These are phyloP conservation scores for Octodonta nipae DNA, from an alignment of 2,888 invertebrate species.

Conservation along the genomic window DNA sequence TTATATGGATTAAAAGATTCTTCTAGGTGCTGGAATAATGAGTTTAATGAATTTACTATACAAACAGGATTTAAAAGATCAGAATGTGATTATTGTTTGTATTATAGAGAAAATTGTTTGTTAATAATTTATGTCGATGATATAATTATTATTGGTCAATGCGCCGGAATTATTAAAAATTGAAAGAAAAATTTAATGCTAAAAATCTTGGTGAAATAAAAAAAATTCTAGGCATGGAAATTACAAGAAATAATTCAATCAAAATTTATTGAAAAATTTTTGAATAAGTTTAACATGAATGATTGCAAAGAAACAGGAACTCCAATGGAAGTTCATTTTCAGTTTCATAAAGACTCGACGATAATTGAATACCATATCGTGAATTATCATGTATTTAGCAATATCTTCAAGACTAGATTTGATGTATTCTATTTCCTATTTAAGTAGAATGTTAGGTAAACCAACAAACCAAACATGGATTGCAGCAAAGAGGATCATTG, in stretches of 20 bases:
- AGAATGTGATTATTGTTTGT: conserved; percentile 11
- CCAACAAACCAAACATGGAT: no score
- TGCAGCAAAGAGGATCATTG: no score
- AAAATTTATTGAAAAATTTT: conserved; percentile 8
- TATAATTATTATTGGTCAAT: conserved; percentile 8
- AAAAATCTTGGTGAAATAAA: conserved; percentile 9
- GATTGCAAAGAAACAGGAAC: conserved; percentile 7
- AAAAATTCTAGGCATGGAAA: conserved; percentile 11
- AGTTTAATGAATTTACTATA: not conserved
- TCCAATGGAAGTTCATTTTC: conserved; percentile 13
- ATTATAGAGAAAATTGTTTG: conserved; percentile 5
- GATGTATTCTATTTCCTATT: no score
- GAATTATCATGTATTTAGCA: no score
- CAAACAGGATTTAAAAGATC: conserved; percentile 7
- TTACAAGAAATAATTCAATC: conserved; percentile 9
- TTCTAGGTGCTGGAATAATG: conserved; percentile 3
- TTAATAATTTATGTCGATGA: no score
- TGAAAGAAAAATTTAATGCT: conserved; percentile 5
- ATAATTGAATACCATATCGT: no score
- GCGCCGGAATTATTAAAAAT: no score
- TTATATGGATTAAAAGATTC: no score
- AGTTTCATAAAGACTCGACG: conserved; percentile 6
- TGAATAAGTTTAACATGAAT: conserved; percentile 8
- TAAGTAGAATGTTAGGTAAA: no score
- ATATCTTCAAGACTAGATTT: no score